Conservation (phyloP, 2,888 invertebrate genomes). For the Hydrotaea cyrtoneurina region DNA sequence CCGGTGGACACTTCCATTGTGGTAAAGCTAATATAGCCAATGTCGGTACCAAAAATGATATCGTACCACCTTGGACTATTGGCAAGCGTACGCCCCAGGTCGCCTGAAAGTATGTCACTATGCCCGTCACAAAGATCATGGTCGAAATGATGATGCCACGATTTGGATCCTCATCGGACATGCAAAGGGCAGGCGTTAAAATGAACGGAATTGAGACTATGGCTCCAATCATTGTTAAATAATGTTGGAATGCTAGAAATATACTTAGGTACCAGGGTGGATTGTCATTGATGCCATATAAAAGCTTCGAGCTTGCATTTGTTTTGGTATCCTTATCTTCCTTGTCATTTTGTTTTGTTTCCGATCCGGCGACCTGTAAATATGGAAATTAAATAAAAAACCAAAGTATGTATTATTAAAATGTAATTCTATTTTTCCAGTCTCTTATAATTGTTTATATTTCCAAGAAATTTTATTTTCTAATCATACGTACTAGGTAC, state of each 20-base stretch:
- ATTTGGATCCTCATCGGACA: slow-evolving; percentile 88
- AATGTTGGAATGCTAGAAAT: slow-evolving; percentile 91
- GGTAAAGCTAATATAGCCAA: slow-evolving; percentile 88
- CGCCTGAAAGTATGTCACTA: slow-evolving; percentile 88
- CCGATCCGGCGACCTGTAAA: slow-evolving; percentile 38
- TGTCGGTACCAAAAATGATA: slow-evolving; percentile 90
- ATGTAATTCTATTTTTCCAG: too few species aligned
- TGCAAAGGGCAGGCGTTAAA: slow-evolving; percentile 90
- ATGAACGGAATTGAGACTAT: slow-evolving; percentile 92
- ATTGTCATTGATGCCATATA: slow-evolving; percentile 89
- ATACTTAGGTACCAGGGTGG: slow-evolving; percentile 93
- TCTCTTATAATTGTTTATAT: too few species aligned
- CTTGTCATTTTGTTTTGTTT: slow-evolving; percentile 36
- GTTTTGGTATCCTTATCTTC: slow-evolving; percentile 18
- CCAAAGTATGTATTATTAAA: too few species aligned
- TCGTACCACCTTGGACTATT: slow-evolving; percentile 89
- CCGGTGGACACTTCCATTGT: slow-evolving; percentile 86
- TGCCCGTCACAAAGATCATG: slow-evolving; percentile 91
- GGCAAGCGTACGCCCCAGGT: slow-evolving; percentile 89
- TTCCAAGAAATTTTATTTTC: background rate
- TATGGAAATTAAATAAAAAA: background rate
- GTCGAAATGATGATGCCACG: slow-evolving; percentile 90
- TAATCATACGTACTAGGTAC: background rate
- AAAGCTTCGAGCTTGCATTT: slow-evolving; percentile 76
- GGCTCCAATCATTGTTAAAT: slow-evolving; percentile 92